Evolutionary conservation across 2,888 invertebrate species (phyloP).

Genomic region (Drosophila anomelani): DNA sequence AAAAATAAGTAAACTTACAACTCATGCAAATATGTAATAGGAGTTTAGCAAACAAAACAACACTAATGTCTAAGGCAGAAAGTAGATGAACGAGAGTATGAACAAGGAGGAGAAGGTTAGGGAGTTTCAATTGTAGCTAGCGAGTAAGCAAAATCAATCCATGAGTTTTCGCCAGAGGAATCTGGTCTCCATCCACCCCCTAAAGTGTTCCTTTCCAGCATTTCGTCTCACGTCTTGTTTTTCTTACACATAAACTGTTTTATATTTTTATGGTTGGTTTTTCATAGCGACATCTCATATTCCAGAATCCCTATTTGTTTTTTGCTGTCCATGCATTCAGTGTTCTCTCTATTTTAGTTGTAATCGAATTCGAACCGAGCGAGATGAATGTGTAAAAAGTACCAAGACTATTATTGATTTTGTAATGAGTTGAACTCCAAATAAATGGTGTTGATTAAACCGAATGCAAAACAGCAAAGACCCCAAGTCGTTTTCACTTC

Average conservation of each 20-base stretch:
- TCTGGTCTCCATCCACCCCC: conserved; percentile 12
- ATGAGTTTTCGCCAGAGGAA: conserved; percentile 18
- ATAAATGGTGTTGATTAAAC: conserved; percentile 72
- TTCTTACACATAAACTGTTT: conserved; percentile 31
- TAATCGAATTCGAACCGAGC: conserved; percentile 30
- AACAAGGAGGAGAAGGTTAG: conserved; percentile 36
- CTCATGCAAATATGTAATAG: conserved; percentile 45
- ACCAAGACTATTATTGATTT: conserved; percentile 40
- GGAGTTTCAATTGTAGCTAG: conserved; percentile 60
- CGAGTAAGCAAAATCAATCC: conserved; percentile 57
- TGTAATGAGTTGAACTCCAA: conserved; percentile 61
- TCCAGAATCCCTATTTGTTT: conserved; percentile 23
- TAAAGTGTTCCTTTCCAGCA: conserved; percentile 40
- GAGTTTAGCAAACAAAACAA: conserved; percentile 46
- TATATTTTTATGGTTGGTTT: conserved; percentile 34
- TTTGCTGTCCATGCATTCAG: conserved; percentile 74
- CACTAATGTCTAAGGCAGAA: conserved; percentile 51
- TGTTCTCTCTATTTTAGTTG: conserved; percentile 26
- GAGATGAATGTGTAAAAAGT: conserved; percentile 24
- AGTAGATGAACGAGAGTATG: conserved; percentile 8
- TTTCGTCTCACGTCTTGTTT: conserved; percentile 33
- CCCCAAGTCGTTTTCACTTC: conserved; percentile 27
- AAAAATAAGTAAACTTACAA: conserved; percentile 27
- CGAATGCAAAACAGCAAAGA: conserved; percentile 72
- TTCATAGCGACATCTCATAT: conserved; percentile 30